Base-by-base conservation (phyloP, 2,888 invertebrate species). In the Nemapogon koenigi region DNA sequence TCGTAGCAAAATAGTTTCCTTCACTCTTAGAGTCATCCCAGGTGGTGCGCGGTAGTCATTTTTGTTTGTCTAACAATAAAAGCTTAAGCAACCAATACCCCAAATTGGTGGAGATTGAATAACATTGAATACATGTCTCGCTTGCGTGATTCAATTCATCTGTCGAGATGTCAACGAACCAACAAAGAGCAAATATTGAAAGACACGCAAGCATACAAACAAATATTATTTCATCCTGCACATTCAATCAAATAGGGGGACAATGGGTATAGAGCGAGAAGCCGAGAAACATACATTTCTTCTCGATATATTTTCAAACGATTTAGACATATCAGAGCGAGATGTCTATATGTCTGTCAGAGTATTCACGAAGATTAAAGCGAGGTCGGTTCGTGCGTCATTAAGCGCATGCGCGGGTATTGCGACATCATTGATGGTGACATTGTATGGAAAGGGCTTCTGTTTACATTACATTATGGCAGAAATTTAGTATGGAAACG, bases 371-470 rank as follows among this genome's bases (percentile, higher is more conserved):
- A 30, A 37, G 26, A 37, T 37, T 37, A 37, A 27, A 19, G 42
- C 59, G 59, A 60, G 60, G 60, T 59, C 59, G 53, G 35, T 48
- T 43, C 45, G 53, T 46, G 49, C 60, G 60, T 60, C 59, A 60
- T 36, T 26, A 13, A 19, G 33, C 35, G 41, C 44, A 36, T 16
- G 32, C 28, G 26, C 26, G 18, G 13, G 11, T 19, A 14, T 31
- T 39, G 33, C 38, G 35, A 39, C 39, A 39, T 13, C 35, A 11
- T 16, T 15, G 8, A 10, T 29, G 40, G 45, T 52, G 50, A 52
- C 52, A 56, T 49, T 51, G 48, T 47, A 47, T 51, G 49, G 54
- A 58, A 57, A 54, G 57, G 52, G 50, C 57, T 55, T 52, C 49
- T 39, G 25, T 35, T 40, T 22, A 36, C 19, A 11, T 31, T 17